Conservation (phyloP, 2,113 vertebrate species). For the Tympanuchus pallidicinctus region DNA sequence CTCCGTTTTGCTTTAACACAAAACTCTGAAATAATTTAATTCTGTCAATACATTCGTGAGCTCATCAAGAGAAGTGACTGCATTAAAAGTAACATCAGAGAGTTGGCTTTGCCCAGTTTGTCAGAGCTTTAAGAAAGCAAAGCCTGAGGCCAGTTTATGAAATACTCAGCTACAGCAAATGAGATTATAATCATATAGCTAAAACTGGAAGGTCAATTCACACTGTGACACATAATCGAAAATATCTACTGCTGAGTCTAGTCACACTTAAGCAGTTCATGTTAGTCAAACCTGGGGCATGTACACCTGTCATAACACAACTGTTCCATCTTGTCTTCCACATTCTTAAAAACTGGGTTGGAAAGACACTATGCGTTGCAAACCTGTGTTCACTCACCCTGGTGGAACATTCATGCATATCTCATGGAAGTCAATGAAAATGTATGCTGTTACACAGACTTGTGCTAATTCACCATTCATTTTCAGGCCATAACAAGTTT, state of each 20-base stretch:
- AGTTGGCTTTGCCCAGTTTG: background rate
- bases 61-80: background rate
- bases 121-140: background rate
- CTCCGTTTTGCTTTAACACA: background rate
- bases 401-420: background rate
- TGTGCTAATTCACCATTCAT: background rate
- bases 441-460: rapidly evolving
- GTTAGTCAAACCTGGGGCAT: background rate
- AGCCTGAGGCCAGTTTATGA: background rate
- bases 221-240: background rate
- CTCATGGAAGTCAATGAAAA: background rate
- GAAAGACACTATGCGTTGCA: background rate
- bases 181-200: background rate
- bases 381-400: background rate
- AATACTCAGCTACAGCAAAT: background rate
- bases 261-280: background rate
- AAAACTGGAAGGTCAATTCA: background rate
- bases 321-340: background rate
- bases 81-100: background rate
- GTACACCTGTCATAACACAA: background rate
- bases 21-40: background rate
- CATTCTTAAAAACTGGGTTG: background rate
- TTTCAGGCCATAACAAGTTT: background rate
- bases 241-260: background rate
- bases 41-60: background rate